Base-by-base conservation (phyloP, 1,140 invertebrate genomes). In the Drosophila sp. region DNA sequence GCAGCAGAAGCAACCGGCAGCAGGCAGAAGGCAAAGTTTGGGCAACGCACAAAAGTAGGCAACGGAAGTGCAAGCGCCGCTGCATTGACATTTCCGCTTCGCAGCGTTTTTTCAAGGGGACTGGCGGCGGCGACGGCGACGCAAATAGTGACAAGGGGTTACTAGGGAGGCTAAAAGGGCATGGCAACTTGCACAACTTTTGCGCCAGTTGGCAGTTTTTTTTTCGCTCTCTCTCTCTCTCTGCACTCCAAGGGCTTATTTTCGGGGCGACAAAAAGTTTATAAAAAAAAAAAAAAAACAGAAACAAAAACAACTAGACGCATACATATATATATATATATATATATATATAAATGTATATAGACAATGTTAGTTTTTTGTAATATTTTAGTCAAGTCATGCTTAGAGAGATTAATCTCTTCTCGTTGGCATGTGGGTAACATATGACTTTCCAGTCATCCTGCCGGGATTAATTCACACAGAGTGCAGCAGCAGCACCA, bases 21-120 rank as follows among this genome's bases (percentile, higher is more conserved):
- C 55, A 69, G 50, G 64, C 71, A 44, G 57, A 41, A 66, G 81
- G 77, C 69, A 85, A 84, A 84, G 77, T 84, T 80, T 38, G 70
- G 78, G 69, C 55, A 60, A 79, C 73, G 70, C 79, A 82, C 72
- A 70, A 71, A 82, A 87, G 79, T 86, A 77, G 75, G 75, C 74
- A 83, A 69, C 83, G 83, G 83, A 86, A 86, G 84, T 83, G 83
- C 83, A 89, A 86, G 83, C 87, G 83, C 69, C 83, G 83, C 81
- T 86, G 83, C 84, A 86, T 86, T 86, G 83, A 86, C 83, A 86
- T 86, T 86, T 86, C 83, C 83, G 83, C 76, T 86, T 89, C 84
- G 72, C 69, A 83, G 79, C 76, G 79, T 80, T 86, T 87, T 83
- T 82, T 50, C 44, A 27, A 50, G 44, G 44, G 44, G 41, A 44